A percentile compares a stretch with the other conserved stretches of the same genome.
These are phyloP conservation scores for Xenotilapia leptura DNA, from an alignment of 2,113 vertebrate genomes.

Conservation along the genomic window DNA sequence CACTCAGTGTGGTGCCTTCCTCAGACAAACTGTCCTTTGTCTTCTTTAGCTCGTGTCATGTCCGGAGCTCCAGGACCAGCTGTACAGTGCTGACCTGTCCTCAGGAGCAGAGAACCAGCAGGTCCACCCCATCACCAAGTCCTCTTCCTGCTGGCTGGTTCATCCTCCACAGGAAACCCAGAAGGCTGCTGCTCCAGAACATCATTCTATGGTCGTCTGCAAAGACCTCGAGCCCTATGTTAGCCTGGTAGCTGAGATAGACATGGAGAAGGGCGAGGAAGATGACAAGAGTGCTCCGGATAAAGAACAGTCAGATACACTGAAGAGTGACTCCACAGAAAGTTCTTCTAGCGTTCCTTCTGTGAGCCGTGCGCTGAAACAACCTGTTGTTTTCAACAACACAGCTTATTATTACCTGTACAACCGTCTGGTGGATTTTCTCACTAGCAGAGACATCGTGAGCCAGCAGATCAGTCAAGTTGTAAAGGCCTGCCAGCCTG, in stretches of 20 bases:
- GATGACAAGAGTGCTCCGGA: background rate
- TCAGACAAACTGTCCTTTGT: background rate
- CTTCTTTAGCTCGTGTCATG: slow-evolving; percentile 83
- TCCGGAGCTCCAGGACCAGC: slow-evolving; percentile 86
- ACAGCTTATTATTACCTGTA: slow-evolving; percentile 96
- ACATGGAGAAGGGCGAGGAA: slow-evolving; percentile 16
- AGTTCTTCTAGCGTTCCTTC: background rate
- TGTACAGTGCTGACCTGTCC: slow-evolving; percentile 75
- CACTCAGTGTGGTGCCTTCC: background rate
- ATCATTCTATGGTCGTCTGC: slow-evolving; percentile 80
- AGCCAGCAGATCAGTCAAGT: slow-evolving; percentile 88
- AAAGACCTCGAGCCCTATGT: slow-evolving; percentile 83
- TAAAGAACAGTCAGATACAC: background rate
- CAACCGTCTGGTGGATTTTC: slow-evolving; percentile 92
- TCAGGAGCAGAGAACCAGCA: slow-evolving; percentile 73
- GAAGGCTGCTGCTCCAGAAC: slow-evolving; percentile 45
- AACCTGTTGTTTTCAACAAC: slow-evolving; percentile 81
- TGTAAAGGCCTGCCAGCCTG: slow-evolving; percentile 88
- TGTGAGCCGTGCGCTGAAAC: slow-evolving; percentile 42
- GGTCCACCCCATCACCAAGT: slow-evolving; percentile 88
- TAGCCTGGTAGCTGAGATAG: slow-evolving; percentile 60
- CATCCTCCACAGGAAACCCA: slow-evolving; percentile 51
- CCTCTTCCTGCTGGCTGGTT: slow-evolving; percentile 74
- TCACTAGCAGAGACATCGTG: slow-evolving; percentile 90
- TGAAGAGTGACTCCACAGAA: background rate